phyloP scores from a whole-genome alignment of 1,140 invertebrate genomes.

The Caenorhabditis elegans region DNA sequence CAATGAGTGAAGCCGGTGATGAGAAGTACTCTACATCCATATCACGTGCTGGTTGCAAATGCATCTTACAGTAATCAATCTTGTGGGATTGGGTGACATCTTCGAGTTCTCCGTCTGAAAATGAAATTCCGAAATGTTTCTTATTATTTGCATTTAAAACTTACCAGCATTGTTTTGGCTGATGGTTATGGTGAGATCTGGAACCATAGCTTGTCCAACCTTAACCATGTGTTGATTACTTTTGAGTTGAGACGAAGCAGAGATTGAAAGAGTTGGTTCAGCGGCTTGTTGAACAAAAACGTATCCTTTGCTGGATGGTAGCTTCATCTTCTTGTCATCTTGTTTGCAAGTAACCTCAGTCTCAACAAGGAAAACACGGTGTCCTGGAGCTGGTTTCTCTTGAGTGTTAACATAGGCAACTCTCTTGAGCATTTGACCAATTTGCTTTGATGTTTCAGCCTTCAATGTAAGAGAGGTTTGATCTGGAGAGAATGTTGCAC shows the following conservation, averaged over 20 bases:
- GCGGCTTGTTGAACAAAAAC: conserved; percentile 49
- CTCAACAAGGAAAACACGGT: conserved; percentile 50
- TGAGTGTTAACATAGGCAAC: conserved; percentile 56
- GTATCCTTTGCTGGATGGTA: conserved; percentile 49
- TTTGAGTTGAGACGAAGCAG: conserved; percentile 54
- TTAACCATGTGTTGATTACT: conserved; percentile 54
- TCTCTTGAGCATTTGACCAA: conserved; percentile 52
- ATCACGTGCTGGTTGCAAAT: conserved; percentile 60
- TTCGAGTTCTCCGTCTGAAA: conserved; percentile 51
- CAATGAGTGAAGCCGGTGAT: conserved; percentile 62
- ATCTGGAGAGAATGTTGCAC: conserved; percentile 40
- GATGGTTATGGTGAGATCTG: conserved; percentile 59
- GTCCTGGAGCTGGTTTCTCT: conserved; percentile 41
- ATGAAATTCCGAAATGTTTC: neutral
- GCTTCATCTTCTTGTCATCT: conserved; percentile 37
- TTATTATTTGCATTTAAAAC: neutral
- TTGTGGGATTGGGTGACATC: conserved; percentile 58
- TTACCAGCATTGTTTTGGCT: conserved; percentile 46
- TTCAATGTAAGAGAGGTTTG: conserved; percentile 45
- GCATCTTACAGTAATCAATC: conserved; percentile 63
- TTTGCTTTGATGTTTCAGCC: conserved; percentile 50
- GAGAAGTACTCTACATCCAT: conserved; percentile 66
- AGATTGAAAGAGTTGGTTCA: conserved; percentile 51
- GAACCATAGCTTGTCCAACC: conserved; percentile 57
- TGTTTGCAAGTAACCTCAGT: conserved; percentile 49